phyloP scores from a whole-genome alignment of 2,797 vertebrate species.

The Spinus olivaceus region DNA sequence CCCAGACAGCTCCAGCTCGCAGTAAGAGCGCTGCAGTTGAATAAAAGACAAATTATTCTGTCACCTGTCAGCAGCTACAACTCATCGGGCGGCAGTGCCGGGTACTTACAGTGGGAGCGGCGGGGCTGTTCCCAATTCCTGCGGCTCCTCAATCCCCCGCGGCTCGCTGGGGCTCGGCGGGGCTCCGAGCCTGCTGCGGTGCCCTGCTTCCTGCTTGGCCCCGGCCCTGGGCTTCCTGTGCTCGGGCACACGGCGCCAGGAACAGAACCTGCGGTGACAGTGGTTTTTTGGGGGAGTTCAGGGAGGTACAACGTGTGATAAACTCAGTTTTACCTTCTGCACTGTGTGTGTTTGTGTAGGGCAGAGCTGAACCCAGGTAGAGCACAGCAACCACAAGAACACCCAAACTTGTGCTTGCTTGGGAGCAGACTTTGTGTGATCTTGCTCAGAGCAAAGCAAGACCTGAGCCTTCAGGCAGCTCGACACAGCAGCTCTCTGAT shows the following conservation, averaged over 20 bases:
- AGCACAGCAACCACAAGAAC: background rate
- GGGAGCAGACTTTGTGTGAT: background rate
- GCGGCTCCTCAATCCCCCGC: background rate
- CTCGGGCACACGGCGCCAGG: background rate
- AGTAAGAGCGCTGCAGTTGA: conserved; percentile 32
- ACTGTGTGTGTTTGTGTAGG: background rate
- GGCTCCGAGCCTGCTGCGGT: background rate
- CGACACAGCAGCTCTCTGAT: background rate
- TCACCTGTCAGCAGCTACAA: background rate
- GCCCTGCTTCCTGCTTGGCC: background rate
- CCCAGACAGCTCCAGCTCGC: conserved; percentile 4
- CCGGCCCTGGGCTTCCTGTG: background rate
- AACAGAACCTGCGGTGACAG: background rate
- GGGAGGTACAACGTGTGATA: background rate
- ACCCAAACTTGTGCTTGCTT: background rate
- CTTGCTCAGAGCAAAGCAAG: background rate
- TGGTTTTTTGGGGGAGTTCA: background rate
- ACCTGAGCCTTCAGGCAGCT: background rate
- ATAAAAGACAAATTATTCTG: conserved; percentile 39
- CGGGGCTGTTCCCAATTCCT: background rate
- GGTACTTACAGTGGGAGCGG: conserved; percentile 16
- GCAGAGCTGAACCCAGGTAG: background rate
- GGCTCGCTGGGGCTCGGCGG: background rate
- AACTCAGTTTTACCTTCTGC: background rate
- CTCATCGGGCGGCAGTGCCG: background rate